Evolutionary conservation across 2,888 invertebrate species (phyloP).

Genomic region (Nephrotoma appendiculata): DNA sequence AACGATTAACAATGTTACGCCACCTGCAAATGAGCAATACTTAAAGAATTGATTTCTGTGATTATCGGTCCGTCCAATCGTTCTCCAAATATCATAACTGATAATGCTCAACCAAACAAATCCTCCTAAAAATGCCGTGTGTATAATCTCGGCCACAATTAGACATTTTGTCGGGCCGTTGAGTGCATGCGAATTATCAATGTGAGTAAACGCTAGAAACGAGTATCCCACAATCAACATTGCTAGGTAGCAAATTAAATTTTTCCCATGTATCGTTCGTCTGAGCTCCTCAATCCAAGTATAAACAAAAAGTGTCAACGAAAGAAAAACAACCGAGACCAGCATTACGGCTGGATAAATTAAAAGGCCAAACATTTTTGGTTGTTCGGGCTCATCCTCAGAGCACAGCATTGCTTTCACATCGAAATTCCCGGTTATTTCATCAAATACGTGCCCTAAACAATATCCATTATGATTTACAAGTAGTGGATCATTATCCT

Average conservation of each 20-base stretch:
- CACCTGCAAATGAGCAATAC: background rate
- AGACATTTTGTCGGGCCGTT: slow-evolving; percentile 13
- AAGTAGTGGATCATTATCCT: background rate
- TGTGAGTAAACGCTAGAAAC: background rate
- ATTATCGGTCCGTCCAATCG: background rate
- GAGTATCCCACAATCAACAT: background rate
- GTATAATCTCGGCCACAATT: background rate
- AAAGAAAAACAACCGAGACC: slow-evolving; percentile 56
- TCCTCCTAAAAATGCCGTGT: slow-evolving; percentile 53
- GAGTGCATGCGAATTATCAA: background rate
- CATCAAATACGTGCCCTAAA: background rate
- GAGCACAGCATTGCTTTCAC: background rate
- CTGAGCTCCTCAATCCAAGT: slow-evolving; percentile 52
- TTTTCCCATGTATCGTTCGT: slow-evolving; percentile 2
- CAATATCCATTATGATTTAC: background rate
- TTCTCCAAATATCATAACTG: slow-evolving; percentile 73
- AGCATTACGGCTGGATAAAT: slow-evolving; percentile 41
- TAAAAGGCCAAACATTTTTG: background rate
- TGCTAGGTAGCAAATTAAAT: background rate
- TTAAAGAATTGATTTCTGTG: background rate
- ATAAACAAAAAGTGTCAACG: slow-evolving; percentile 57
- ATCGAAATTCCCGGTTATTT: background rate
- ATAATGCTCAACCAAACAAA: slow-evolving; percentile 81
- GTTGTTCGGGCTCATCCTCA: background rate
- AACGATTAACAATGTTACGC: background rate